Evolutionary conservation across 2,888 invertebrate genomes (phyloP), one percentile per base, ranked within the genome.

Genomic region (Koerneria pararmatus): DNA sequence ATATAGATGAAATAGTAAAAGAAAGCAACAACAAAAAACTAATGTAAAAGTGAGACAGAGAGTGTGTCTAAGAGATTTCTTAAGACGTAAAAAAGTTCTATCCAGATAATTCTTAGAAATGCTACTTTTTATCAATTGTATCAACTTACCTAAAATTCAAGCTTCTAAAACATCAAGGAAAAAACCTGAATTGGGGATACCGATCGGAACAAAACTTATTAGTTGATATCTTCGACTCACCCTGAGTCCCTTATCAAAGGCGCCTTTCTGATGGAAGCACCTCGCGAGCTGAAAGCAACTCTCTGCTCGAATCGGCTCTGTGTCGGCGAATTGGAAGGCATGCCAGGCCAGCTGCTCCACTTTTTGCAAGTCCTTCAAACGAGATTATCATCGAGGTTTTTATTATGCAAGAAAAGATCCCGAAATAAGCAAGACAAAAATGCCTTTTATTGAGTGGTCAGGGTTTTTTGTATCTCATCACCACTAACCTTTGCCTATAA

Each of bases 291-390:
- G 97, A 84, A 95, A 98, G 84, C 95, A 97, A 83, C 95, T 95
- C 85, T 98, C 98, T 0, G 97, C 95, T 46, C 95, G 87, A 94
- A 98, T 97, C 0, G 94, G 92, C 85, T 98, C 98, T 84, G 97
- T 97, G 85, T 98, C 97, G 0, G 97, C 95, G 83, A 95, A 94
- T 84, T 95, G 95, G 84, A 97, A 95, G 0, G 98, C 97, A 83
- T 97, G 95, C 15, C 95, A 86, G 0, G 97, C 97, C 68, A 98
- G 86, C 85, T 95, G 94, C 82, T 95, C 93, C 0, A 95, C 95
- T 87, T 95, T 95, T 78, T 89, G 89, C 83, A 94, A 94, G 85
- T 97, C 95, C 89, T 90, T 82, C 29, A 83, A 79, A n/a, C n/a
- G n/a, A n/a, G n/a, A 35, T 66, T 11, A 19, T 11, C 15, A 46